phyloP scores from a whole-genome alignment of 2,888 invertebrate genomes.

The Scelioninae gen. 1 region DNA sequence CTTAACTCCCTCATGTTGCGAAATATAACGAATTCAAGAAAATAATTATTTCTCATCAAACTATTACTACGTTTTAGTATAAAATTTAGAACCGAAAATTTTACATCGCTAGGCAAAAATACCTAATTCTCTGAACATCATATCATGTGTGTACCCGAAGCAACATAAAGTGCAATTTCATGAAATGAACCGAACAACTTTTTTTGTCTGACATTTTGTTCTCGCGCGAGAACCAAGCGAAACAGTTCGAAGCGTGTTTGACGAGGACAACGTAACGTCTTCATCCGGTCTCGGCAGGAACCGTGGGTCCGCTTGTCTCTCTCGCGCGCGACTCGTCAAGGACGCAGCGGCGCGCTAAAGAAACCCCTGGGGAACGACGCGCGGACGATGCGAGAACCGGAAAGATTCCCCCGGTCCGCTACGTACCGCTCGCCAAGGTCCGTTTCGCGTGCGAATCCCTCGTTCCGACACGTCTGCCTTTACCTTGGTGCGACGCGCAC shows the following conservation, averaged over 20 bases:
- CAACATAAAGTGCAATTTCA: too few relatives aligned
- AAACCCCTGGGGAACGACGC: constrained; percentile 73
- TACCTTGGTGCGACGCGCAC: constrained; percentile 61
- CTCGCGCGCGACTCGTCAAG: constrained; percentile 78
- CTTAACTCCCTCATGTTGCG: too few relatives aligned
- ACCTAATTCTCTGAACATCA: too few relatives aligned
- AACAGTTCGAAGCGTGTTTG: constrained; percentile 37
- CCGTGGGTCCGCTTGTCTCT: constrained; percentile 74
- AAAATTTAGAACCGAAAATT: too few relatives aligned
- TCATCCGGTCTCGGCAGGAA: constrained; percentile 75
- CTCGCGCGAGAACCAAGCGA: too few relatives aligned
- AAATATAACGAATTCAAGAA: too few relatives aligned
- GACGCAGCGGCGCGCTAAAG: constrained; percentile 74
- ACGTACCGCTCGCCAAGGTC: constrained; percentile 82
- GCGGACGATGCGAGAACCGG: constrained; percentile 78
- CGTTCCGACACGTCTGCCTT: constrained; percentile 62
- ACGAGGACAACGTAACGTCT: constrained; percentile 63
- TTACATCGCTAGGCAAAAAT: too few relatives aligned
- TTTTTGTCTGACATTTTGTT: too few relatives aligned
- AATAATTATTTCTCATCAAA: too few relatives aligned
- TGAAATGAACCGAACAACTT: too few relatives aligned
- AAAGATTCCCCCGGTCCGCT: constrained; percentile 84
- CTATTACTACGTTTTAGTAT: too few relatives aligned
- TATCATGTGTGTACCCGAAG: too few relatives aligned
- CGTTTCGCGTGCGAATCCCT: constrained; percentile 68